Evolutionary conservation across 2,888 invertebrate species (phyloP).

Genomic region (Tachina fera): DNA sequence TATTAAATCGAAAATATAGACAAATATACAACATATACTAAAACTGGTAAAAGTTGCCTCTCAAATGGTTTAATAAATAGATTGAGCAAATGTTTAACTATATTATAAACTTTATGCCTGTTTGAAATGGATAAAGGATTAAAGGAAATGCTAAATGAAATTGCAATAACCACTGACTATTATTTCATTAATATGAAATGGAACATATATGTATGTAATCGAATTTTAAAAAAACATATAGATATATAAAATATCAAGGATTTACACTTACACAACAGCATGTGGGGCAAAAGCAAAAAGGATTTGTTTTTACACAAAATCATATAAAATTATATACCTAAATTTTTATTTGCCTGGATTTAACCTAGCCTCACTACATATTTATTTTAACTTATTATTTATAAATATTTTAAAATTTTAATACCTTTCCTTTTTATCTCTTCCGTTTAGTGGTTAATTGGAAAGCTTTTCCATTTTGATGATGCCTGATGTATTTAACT

Average conservation of each 20-base stretch:
- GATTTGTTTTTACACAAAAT: constrained; percentile 1
- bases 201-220: constrained; percentile 8
- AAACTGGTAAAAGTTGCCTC: constrained; percentile 50
- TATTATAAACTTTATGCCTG: neutral
- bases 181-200: neutral
- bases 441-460: constrained; percentile 80
- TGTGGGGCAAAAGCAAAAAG: constrained; percentile 53
- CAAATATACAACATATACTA: constrained; percentile 52
- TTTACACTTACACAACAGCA: constrained; percentile 53
- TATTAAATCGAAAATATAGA: constrained; percentile 54
- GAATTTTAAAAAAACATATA: neutral
- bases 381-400: constrained; percentile 21
- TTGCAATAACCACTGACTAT: constrained; percentile 1
- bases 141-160: constrained; percentile 38
- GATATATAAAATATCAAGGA: constrained; percentile 9
- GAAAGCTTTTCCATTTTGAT: constrained; percentile 80
- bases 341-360: constrained; percentile 31
- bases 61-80: constrained; percentile 24
- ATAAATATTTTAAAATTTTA: constrained; percentile 28
- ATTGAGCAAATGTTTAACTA: neutral
- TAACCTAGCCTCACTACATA: constrained; percentile 49
- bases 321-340: constrained; percentile 37
- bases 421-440: constrained; percentile 66
- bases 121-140: constrained; percentile 42
- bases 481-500: constrained; percentile 61